phyloP scores from a whole-genome alignment of 2,888 invertebrate genomes.

The Craniophora ligustri region DNA sequence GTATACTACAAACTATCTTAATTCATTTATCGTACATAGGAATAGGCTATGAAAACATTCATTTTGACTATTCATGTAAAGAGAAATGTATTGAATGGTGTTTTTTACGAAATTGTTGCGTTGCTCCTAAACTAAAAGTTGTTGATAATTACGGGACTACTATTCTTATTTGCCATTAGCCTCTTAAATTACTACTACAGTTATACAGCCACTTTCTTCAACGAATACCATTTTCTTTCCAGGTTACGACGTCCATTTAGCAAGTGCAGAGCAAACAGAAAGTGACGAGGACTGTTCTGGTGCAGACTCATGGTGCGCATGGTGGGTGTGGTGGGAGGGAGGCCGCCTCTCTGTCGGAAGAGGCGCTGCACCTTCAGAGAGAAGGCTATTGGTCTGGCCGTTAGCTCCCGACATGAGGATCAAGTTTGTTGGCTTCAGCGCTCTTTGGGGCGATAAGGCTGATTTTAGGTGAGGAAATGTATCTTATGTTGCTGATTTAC shows the following conservation, averaged over 20 bases:
- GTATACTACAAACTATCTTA: too few relatives aligned
- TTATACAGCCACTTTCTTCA: too few relatives aligned
- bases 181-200: too few relatives aligned
- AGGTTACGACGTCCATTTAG: constrained; percentile 90
- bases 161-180: too few relatives aligned
- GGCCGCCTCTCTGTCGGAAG: constrained; percentile 88
- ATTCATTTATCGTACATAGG: too few relatives aligned
- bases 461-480: constrained; percentile 88
- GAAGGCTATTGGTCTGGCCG: constrained; percentile 89
- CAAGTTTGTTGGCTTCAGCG: constrained; percentile 90
- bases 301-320: constrained; percentile 88
- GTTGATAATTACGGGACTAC: too few relatives aligned
- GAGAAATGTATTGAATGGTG: too few relatives aligned
- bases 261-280: constrained; percentile 88
- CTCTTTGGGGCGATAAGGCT: constrained; percentile 90
- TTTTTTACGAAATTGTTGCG: too few relatives aligned
- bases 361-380: constrained; percentile 87
- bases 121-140: too few relatives aligned
- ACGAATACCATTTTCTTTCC: constrained; percentile 42
- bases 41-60: too few relatives aligned
- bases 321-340: constrained; percentile 92
- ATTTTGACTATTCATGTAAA: too few relatives aligned
- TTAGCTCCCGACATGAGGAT: constrained; percentile 89
- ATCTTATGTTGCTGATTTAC: neutral
- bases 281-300: constrained; percentile 85